Percentiles rank a stretch among this genome's conserved stretches.
Evolutionary conservation across 2,888 invertebrate species (phyloP).

Genomic region (Cremastobaeus sp.): DNA sequence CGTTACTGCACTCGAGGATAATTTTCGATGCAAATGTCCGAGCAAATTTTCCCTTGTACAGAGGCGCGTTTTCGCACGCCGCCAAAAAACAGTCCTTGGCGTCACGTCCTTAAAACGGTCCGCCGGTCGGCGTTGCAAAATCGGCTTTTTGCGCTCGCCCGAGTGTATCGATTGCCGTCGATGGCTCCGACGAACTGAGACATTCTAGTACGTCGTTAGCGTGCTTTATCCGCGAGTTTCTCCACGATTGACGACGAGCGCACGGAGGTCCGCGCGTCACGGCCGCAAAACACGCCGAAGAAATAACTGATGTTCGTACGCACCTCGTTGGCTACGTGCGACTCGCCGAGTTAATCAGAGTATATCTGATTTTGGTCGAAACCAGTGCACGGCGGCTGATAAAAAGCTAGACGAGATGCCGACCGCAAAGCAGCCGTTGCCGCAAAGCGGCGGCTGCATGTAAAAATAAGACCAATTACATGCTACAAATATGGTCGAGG

Average conservation of each 20-base stretch:
- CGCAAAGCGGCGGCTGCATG: slow-evolving; percentile 61
- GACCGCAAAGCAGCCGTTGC: slow-evolving; percentile 22
- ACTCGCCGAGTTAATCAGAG: slow-evolving; percentile 51
- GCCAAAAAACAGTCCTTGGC: slow-evolving; percentile 5
- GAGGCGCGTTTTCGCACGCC: slow-evolving; percentile 16
- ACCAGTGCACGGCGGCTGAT: slow-evolving; percentile 38
- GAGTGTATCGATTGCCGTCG: slow-evolving; percentile 29
- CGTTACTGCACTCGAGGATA: no score
- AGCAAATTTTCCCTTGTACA: slow-evolving; percentile 31
- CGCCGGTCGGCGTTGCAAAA: slow-evolving; percentile 26
- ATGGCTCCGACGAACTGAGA: slow-evolving; percentile 43
- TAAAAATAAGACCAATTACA: slow-evolving; percentile 75
- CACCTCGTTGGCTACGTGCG: slow-evolving; percentile 44
- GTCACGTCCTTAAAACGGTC: slow-evolving; percentile 34
- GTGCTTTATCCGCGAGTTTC: slow-evolving; percentile 45
- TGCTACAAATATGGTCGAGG: slow-evolving; percentile 73
- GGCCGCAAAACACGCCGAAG: slow-evolving; percentile 41
- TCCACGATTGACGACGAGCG: slow-evolving; percentile 42
- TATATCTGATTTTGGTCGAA: slow-evolving; percentile 60
- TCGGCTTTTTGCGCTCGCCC: slow-evolving; percentile 37
- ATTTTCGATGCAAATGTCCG: no score
- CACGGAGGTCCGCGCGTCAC: slow-evolving; percentile 46
- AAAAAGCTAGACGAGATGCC: slow-evolving; percentile 57
- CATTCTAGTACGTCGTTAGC: slow-evolving; percentile 55
- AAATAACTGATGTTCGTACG: slow-evolving; percentile 54